Base-by-base conservation (phyloP, 2,888 invertebrate genomes). In the Morpho helenor region DNA sequence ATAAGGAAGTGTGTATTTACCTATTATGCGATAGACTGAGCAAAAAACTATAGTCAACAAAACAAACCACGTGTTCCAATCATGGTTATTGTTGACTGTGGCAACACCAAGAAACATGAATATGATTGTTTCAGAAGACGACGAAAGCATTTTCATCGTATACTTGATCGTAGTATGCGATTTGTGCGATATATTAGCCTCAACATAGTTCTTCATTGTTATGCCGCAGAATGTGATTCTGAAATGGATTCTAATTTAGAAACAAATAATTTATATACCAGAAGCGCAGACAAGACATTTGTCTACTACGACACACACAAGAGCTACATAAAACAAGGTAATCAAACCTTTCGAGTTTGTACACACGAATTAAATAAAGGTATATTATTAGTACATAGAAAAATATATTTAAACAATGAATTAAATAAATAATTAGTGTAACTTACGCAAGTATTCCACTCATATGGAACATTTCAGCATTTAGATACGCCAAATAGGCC, bases 101-200 rank as follows among this genome's bases (percentile, higher is more conserved):
- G 98, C 98, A 23, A 99, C 97, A 7, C 99, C 99, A 60, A 99
- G 93, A 90, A 99, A 99, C 96, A 99, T 98, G 91, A 99, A 99
- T 79, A 99, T 99, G 79, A 99, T 97, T 4, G 99, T 99, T 90
- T 99, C 99, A 7, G 98, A 97, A 3, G 97, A 97, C 70, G 97
- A 98, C 59, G 98, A 98, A 71, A 99, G 85, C 99, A 99, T 99
- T 91, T 99, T 99, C 95, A 99, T 96, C 56, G 99, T 97, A 82
- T 99, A 99, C 84, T 99, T 99, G 68, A 99, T 96, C 7, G 99
- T 99, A 8, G 98, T 98, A 79, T 98, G 98, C 0, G 99, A 99
- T 80, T 99, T 99, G 87, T 97, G 96, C 10, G 98, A 98, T 79
- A 99, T 96, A 89, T 99, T 99, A 53, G 95, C 96, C 84, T 99